Conservation (phyloP, 1,140 invertebrate genomes). For the Achatina immaculata region DNA sequence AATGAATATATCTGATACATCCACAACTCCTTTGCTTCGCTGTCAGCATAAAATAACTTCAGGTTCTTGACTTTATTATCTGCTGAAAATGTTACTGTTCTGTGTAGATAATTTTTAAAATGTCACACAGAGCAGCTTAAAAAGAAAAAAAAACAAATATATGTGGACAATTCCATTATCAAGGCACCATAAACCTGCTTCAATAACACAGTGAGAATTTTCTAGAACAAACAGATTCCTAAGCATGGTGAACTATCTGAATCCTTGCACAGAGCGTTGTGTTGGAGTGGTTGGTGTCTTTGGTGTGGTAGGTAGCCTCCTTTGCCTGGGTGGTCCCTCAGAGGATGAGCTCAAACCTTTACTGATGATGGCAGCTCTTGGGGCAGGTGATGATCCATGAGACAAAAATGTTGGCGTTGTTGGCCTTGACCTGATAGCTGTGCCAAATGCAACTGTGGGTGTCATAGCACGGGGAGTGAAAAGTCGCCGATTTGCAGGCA, state of each 20-base stretch:
- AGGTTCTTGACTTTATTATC: too few species aligned
- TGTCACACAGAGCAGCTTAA: too few species aligned
- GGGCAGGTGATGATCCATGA: constrained; percentile 40
- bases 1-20: too few species aligned
- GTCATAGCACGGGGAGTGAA: constrained; percentile 49
- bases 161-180: too few species aligned
- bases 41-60: too few species aligned
- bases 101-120: too few species aligned
- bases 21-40: too few species aligned
- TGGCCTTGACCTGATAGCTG: constrained; percentile 42
- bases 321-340: constrained; percentile 29
- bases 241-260: constrained; percentile 36
- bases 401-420: not conserved
- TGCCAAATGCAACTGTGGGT: constrained; percentile 47
- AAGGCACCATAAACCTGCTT: too few species aligned
- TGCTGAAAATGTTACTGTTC: too few species aligned
- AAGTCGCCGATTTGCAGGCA: constrained; percentile 36
- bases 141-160: too few species aligned
- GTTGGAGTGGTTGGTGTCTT: constrained; percentile 13
- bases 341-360: constrained; percentile 31
- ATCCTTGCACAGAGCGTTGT: constrained; percentile 18
- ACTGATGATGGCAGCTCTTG: constrained; percentile 47
- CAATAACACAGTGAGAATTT: not conserved
- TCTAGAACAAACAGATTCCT: too few species aligned
- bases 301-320: constrained; percentile 39